A percentile compares a stretch with the other conserved stretches of the same genome.
phyloP scores from a whole-genome alignment of 2,113 vertebrate genomes.

The Orientallactaga bullata region DNA sequence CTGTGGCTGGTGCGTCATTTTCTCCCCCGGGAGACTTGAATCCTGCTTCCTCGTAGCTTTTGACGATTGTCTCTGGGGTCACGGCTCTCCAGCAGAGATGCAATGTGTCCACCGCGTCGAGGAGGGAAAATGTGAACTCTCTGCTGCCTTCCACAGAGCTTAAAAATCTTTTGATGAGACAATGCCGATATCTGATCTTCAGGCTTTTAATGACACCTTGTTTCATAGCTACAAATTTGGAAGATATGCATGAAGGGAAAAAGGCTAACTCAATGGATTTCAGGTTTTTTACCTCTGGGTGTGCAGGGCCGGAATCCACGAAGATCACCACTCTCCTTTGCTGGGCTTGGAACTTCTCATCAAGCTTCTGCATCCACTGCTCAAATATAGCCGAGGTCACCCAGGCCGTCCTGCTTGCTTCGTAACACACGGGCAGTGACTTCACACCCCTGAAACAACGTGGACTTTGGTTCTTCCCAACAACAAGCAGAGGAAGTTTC shows the following conservation, averaged over 20 bases:
- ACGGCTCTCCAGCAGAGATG: conserved; percentile 84
- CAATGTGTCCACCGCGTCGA: conserved; percentile 85
- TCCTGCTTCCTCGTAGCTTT: conserved; percentile 78
- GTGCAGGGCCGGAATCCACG: conserved; percentile 80
- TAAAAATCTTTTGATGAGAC: conserved; percentile 85
- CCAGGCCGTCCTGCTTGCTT: conserved; percentile 78
- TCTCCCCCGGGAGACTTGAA: conserved; percentile 78
- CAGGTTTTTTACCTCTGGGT: conserved; percentile 83
- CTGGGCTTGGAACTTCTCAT: conserved; percentile 85
- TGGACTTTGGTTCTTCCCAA: conserved; percentile 83
- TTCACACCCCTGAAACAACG: conserved; percentile 68
- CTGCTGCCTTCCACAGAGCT: conserved; percentile 83
- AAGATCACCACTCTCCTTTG: conserved; percentile 83
- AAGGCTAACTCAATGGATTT: conserved; percentile 83
- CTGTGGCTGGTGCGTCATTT: not conserved
- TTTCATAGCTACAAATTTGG: conserved; percentile 74
- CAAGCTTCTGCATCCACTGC: conserved; percentile 85
- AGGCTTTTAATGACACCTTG: conserved; percentile 83
- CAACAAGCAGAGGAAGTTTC: conserved; percentile 87
- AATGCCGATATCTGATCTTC: conserved; percentile 85
- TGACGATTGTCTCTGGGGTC: conserved; percentile 75
- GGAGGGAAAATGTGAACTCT: conserved; percentile 84
- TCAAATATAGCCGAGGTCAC: conserved; percentile 85
- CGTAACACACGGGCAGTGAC: conserved; percentile 84
- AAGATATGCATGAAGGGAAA: conserved; percentile 80